A percentile compares a stretch with the other conserved stretches of the same genome.
Evolutionary conservation across 2,797 vertebrate genomes (phyloP).

Genomic region (Ataeniobius toweri): DNA sequence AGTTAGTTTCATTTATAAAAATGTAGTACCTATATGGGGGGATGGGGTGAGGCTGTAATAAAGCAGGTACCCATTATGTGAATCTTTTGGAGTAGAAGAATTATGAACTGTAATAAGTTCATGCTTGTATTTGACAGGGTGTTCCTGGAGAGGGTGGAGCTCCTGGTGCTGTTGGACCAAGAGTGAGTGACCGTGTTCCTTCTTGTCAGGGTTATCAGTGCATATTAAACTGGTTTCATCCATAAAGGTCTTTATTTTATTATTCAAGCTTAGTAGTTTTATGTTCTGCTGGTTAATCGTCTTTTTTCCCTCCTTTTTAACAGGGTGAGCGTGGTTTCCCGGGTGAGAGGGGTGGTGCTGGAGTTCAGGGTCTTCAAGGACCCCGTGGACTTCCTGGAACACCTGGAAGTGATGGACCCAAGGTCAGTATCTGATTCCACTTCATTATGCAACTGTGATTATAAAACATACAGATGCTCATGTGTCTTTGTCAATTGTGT

Average conservation of each 20-base stretch:
- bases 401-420: constrained; percentile 94
- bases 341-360: constrained; percentile 92
- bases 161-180: constrained; percentile 87
- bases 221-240: constrained; percentile 3
- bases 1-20: no score
- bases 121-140: constrained; percentile 77
- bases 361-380: constrained; percentile 92
- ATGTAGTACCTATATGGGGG: not conserved
- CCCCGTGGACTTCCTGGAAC: constrained; percentile 94
- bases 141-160: constrained; percentile 92
- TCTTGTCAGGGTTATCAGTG: not conserved
- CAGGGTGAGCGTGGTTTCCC: constrained; percentile 98
- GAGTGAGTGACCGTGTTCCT: constrained; percentile 83
- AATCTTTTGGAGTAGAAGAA: not conserved
- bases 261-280: not conserved
- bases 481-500: not conserved
- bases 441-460: not conserved
- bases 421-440: constrained; percentile 79
- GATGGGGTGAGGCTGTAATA: not conserved
- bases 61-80: not conserved
- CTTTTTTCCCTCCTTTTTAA: constrained; percentile 27
- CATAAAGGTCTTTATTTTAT: not conserved
- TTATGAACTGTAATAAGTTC: not conserved
- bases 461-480: not conserved
- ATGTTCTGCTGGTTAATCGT: constrained; percentile 13